Conservation (phyloP, 2,797 vertebrate species). For the Dicrostonyx torquatus region DNA sequence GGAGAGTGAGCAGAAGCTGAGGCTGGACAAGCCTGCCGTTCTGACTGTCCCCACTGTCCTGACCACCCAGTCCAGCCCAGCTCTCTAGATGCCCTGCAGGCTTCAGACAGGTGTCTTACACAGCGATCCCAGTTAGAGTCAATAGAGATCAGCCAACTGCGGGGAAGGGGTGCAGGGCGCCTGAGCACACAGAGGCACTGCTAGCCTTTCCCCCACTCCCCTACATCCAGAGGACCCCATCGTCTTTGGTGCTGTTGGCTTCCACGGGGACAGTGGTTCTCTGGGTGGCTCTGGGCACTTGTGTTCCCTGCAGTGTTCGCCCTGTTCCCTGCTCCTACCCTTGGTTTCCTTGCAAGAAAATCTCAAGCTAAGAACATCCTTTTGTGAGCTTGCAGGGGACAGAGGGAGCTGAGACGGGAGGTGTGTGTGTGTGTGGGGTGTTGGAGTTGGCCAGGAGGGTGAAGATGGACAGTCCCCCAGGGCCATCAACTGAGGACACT, state of each 20-base stretch:
- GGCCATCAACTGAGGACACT: too few species aligned
- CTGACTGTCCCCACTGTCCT: too few species aligned
- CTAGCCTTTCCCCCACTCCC: too few species aligned
- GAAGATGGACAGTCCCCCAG: too few species aligned
- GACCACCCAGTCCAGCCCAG: background rate
- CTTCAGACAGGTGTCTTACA: background rate
- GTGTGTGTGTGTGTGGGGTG: accelerated
- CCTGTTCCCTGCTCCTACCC: background rate
- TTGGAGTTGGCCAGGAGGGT: background rate
- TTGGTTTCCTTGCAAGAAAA: too few species aligned
- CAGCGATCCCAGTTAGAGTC: background rate
- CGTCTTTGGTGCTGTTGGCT: accelerated
- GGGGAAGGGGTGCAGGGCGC: background rate
- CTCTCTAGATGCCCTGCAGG: background rate
- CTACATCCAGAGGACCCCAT: accelerated
- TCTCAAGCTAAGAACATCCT: background rate
- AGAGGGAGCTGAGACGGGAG: background rate
- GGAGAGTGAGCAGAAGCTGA: background rate
- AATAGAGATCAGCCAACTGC: too few species aligned
- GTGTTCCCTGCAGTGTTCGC: accelerated
- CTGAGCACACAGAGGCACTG: accelerated
- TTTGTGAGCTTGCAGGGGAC: background rate
- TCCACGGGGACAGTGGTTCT: too few species aligned
- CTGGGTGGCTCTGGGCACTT: accelerated
- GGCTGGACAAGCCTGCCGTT: too few species aligned